These are phyloP conservation scores for Archips crataeganus DNA, from an alignment of 2,888 invertebrate genomes.

Conservation along the genomic window DNA sequence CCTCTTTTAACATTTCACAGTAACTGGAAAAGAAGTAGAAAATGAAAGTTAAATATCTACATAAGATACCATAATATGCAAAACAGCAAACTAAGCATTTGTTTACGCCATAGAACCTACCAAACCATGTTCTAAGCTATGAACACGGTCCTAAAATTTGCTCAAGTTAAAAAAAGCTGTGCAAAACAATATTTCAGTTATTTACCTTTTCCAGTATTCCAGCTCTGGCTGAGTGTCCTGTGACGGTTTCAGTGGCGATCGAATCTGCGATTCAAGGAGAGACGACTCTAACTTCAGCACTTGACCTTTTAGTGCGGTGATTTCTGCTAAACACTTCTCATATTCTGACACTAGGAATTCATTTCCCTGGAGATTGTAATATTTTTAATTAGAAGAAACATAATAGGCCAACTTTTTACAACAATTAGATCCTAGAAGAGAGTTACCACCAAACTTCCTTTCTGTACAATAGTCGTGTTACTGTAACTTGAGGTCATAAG, in stretches of 20 bases:
- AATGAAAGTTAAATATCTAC: background rate
- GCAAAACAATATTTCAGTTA: too few relatives aligned
- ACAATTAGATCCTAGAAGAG: too few relatives aligned
- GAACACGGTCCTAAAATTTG: background rate
- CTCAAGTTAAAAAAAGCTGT: background rate
- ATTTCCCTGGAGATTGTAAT: constrained; percentile 73
- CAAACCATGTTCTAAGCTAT: background rate
- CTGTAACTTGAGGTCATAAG: too few relatives aligned
- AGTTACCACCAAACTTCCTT: too few relatives aligned
- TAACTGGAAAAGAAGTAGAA: constrained; percentile 71
- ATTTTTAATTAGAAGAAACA: background rate
- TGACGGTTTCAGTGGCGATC: constrained; percentile 58
- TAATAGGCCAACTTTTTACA: too few relatives aligned
- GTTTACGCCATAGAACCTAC: too few relatives aligned
- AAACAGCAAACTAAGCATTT: background rate
- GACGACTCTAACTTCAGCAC: constrained; percentile 78
- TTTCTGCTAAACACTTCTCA: constrained; percentile 83
- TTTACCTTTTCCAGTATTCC: constrained; percentile 76
- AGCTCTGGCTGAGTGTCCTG: constrained; percentile 67
- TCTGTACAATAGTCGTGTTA: too few relatives aligned
- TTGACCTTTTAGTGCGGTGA: constrained; percentile 81
- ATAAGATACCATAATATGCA: background rate
- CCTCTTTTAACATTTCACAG: constrained; percentile 87
- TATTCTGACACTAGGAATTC: constrained; percentile 82
- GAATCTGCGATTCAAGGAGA: constrained; percentile 74